These are phyloP conservation scores for Amiota minor DNA, from an alignment of 2,888 invertebrate genomes.

Conservation along the genomic window DNA sequence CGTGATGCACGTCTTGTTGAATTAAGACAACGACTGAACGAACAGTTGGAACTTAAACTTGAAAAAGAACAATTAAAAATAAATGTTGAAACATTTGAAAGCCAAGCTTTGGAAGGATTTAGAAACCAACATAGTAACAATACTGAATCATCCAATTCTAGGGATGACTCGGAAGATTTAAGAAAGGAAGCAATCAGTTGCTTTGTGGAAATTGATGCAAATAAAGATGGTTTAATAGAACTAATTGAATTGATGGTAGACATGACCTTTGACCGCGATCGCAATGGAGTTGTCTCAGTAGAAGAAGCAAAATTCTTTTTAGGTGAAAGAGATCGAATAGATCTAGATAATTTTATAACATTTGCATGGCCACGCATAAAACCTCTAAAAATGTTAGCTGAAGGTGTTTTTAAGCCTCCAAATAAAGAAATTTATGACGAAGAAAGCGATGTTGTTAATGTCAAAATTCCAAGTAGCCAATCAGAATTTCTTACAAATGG, in stretches of 20 bases:
- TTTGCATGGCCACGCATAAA: constrained; percentile 86
- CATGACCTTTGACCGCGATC: constrained; percentile 89
- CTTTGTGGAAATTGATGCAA: constrained; percentile 86
- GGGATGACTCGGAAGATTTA: constrained; percentile 73
- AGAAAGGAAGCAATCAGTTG: constrained; percentile 81
- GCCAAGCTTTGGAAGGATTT: constrained; percentile 84
- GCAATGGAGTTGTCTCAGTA: constrained; percentile 88
- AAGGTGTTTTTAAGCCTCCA: constrained; percentile 80
- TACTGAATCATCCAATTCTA: constrained; percentile 78
- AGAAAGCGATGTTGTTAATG: constrained; percentile 33
- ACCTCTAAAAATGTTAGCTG: constrained; percentile 84
- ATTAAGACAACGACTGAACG: constrained; percentile 81
- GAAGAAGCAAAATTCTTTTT: constrained; percentile 89
- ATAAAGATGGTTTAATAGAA: constrained; percentile 84
- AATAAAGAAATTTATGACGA: background rate
- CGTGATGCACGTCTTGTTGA: constrained; percentile 81
- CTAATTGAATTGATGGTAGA: constrained; percentile 81
- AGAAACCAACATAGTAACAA: constrained; percentile 81
- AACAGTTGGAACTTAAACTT: constrained; percentile 84
- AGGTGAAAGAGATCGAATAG: constrained; percentile 80
- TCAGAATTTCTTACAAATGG: constrained; percentile 40
- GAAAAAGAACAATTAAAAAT: constrained; percentile 85
- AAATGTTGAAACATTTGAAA: constrained; percentile 82
- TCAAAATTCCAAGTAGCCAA: background rate
- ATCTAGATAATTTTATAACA: constrained; percentile 80